These are phyloP conservation scores for Diplodus puntazzo DNA, from an alignment of 2,797 vertebrate genomes.

Conservation along the genomic window DNA sequence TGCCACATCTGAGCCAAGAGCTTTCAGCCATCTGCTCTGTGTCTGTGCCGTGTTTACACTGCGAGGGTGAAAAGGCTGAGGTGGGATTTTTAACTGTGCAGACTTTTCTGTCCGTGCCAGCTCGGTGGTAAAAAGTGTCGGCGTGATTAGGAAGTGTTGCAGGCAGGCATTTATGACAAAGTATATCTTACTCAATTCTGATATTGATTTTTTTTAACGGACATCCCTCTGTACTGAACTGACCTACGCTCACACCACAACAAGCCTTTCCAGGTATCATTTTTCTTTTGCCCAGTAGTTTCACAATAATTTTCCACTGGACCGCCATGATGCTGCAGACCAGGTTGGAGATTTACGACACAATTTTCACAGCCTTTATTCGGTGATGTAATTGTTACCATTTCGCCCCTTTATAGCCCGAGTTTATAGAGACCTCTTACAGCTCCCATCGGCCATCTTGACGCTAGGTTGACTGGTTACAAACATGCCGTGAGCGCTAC, in stretches of 20 bases:
- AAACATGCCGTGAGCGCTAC: conserved; percentile 36
- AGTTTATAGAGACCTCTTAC: conserved; percentile 42
- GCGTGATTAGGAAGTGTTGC: neutral
- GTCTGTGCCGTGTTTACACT: conserved; percentile 5
- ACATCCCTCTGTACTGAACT: neutral
- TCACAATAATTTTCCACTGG: conserved; percentile 22
- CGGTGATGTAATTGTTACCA: conserved; percentile 52
- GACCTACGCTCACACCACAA: neutral
- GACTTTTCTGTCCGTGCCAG: conserved; percentile 1
- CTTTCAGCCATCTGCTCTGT: conserved; percentile 49
- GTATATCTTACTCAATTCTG: too few relatives aligned
- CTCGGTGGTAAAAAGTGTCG: neutral
- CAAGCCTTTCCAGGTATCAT: neutral
- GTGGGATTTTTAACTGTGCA: neutral
- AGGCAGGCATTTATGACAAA: neutral
- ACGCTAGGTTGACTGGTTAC: conserved; percentile 10
- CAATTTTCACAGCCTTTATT: conserved; percentile 45
- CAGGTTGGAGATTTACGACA: conserved; percentile 49
- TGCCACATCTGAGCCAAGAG: conserved; percentile 23
- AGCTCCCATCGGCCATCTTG: conserved; percentile 27
- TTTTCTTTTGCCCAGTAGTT: conserved; percentile 6
- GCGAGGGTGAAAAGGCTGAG: neutral
- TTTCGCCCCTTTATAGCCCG: conserved; percentile 43
- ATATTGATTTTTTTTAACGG: neutral
- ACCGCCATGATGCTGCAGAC: conserved; percentile 2